These are phyloP conservation scores for Clusia tigrina DNA, from an alignment of 2,888 invertebrate genomes.

Conservation along the genomic window DNA sequence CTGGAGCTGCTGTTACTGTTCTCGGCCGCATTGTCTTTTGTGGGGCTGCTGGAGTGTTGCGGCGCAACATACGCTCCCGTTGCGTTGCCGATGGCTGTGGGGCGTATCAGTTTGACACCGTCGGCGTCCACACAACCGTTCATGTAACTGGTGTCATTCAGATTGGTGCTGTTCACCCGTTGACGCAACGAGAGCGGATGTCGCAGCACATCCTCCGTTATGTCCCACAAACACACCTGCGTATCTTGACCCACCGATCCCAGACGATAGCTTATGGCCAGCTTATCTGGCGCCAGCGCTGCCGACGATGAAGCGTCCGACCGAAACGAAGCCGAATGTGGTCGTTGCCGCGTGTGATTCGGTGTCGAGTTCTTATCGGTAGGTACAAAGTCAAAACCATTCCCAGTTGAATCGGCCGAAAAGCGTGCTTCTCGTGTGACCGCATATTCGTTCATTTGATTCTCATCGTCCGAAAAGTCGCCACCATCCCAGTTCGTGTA, in stretches of 20 bases:
- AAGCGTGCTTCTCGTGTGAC: conserved; percentile 48
- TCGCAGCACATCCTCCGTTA: conserved; percentile 91
- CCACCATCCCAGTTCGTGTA: conserved; percentile 71
- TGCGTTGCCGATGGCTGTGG: conserved; percentile 56
- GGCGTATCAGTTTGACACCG: conserved; percentile 61
- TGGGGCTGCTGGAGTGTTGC: conserved; percentile 49
- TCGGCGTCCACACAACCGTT: conserved; percentile 59
- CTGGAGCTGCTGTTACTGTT: conserved; percentile 62
- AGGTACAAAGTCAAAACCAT: conserved; percentile 52
- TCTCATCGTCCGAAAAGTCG: conserved; percentile 70
- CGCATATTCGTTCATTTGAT: conserved; percentile 61
- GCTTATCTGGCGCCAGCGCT: conserved; percentile 61
- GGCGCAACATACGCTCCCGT: conserved; percentile 36
- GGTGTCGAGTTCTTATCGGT: conserved; percentile 59
- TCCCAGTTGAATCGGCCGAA: conserved; percentile 51
- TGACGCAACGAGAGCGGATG: conserved; percentile 69
- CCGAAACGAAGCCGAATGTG: conserved; percentile 62
- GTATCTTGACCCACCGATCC: conserved; percentile 98
- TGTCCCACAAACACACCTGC: conserved; percentile 96
- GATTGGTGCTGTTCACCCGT: conserved; percentile 56
- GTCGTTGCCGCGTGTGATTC: conserved; percentile 52
- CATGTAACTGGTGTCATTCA: conserved; percentile 53
- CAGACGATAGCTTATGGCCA: conserved; percentile 79
- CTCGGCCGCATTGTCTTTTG: conserved; percentile 49
- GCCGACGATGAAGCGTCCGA: conserved; percentile 57